Evolutionary conservation across 2,888 invertebrate genomes (phyloP).

Genomic region (Malthinus flaveolus): DNA sequence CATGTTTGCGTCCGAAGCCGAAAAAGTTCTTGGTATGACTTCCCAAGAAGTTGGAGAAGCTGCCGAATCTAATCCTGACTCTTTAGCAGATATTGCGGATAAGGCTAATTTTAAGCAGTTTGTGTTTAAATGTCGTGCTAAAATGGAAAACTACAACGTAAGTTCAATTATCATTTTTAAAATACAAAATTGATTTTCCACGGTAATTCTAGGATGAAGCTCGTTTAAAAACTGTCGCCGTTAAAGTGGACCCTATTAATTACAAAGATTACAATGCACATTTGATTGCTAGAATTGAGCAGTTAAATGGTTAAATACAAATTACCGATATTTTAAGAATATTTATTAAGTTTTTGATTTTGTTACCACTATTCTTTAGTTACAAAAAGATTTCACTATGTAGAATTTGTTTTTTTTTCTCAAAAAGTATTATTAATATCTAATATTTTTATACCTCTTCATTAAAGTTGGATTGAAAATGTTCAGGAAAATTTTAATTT

Average conservation of each 20-base stretch:
- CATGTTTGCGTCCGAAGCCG: conserved; percentile 83
- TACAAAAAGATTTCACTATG: no score
- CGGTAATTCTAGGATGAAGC: conserved; percentile 71
- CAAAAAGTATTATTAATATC: no score
- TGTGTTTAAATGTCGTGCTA: conserved; percentile 82
- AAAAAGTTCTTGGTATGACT: conserved; percentile 70
- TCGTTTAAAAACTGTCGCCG: conserved; percentile 75
- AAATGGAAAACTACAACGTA: conserved; percentile 70
- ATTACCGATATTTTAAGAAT: no score
- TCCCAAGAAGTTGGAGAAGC: conserved; percentile 80
- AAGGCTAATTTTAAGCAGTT: conserved; percentile 78
- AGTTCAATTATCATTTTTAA: no score
- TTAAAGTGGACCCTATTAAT: conserved; percentile 72
- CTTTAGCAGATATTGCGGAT: conserved; percentile 70
- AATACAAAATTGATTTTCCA: not conserved
- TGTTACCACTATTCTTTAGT: no score
- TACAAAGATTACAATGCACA: conserved; percentile 75
- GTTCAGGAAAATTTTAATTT: no score
- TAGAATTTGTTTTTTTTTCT: no score
- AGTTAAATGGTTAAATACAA: conserved; percentile 16
- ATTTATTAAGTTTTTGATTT: no score
- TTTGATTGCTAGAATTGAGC: conserved; percentile 56
- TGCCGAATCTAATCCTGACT: conserved; percentile 67
- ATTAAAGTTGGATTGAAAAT: no score
- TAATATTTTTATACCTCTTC: no score